Conservation (phyloP, 2,888 invertebrate genomes). For the Diarsia dahlii region DNA sequence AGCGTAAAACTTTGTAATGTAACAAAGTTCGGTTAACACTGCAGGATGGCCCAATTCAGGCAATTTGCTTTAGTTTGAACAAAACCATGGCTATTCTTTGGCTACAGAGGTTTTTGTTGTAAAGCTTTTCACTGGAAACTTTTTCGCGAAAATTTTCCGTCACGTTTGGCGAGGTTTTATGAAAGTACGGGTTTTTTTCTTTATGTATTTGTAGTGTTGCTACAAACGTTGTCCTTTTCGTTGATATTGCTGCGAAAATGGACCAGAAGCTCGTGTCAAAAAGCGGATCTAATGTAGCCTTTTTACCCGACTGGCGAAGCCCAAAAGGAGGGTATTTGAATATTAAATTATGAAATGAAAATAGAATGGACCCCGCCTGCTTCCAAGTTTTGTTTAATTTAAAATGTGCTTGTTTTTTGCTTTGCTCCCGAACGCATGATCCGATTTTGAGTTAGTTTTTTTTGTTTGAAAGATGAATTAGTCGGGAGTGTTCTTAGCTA, state of each 20-base stretch:
- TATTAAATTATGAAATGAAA: too few species aligned
- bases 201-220: background rate
- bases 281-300: background rate
- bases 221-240: background rate
- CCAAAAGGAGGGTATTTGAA: too few species aligned
- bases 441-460: too few species aligned
- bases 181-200: background rate
- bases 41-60: constrained; percentile 74
- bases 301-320: too few species aligned
- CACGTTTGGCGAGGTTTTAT: constrained; percentile 21
- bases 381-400: too few species aligned
- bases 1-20: constrained; percentile 78
- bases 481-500: too few species aligned
- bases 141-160: constrained; percentile 27
- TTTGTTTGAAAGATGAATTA: too few species aligned
- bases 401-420: too few species aligned
- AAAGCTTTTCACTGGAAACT: constrained; percentile 21
- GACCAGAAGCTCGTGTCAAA: background rate
- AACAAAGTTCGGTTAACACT: constrained; percentile 76
- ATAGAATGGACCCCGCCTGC: too few species aligned
- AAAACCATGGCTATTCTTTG: constrained; percentile 64
- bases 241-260: background rate
- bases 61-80: constrained; percentile 72
- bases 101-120: constrained; percentile 20
- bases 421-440: too few species aligned